Percentiles rank a stretch among this genome's conserved stretches.
Evolutionary conservation across 1,140 invertebrate genomes (phyloP).

Genomic region (Drosophila malerkotliana): DNA sequence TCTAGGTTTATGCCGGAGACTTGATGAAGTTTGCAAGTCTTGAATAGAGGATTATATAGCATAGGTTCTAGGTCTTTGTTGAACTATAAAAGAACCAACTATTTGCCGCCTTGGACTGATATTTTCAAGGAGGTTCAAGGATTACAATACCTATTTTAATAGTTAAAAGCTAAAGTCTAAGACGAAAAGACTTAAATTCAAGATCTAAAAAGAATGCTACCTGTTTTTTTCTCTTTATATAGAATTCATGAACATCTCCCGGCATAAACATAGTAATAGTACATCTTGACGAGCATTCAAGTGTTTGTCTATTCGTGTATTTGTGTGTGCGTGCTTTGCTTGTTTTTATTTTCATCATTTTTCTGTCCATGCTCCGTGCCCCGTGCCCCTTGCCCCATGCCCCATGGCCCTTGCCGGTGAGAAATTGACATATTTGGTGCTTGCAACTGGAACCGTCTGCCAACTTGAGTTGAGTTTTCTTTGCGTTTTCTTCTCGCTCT

Average conservation of each 20-base stretch:
- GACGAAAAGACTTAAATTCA: no score
- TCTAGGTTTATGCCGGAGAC: not conserved
- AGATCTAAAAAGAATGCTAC: no score
- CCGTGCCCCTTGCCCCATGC: no score
- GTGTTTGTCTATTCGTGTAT: constrained; percentile 9
- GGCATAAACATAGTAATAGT: constrained; percentile 4
- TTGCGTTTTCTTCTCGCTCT: constrained; percentile 24
- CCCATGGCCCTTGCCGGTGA: constrained; percentile 17
- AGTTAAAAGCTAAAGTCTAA: no score
- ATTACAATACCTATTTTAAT: no score
- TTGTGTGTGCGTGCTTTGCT: constrained; percentile 23
- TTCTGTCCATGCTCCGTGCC: not conserved
- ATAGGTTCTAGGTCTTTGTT: no score
- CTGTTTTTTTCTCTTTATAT: not conserved
- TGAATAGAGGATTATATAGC: not conserved
- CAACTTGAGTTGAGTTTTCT: constrained; percentile 45
- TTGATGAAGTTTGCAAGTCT: not conserved
- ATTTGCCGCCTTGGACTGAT: no score
- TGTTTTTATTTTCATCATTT: constrained; percentile 6
- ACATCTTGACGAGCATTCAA: constrained; percentile 15
- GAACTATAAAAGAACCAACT: no score
- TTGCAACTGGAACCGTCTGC: constrained; percentile 49
- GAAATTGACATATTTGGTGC: constrained; percentile 76
- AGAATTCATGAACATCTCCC: not conserved
- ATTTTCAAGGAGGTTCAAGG: no score